These are phyloP conservation scores for Picathartes gymnocephalus DNA, from an alignment of 2,113 vertebrate genomes.

Conservation along the genomic window DNA sequence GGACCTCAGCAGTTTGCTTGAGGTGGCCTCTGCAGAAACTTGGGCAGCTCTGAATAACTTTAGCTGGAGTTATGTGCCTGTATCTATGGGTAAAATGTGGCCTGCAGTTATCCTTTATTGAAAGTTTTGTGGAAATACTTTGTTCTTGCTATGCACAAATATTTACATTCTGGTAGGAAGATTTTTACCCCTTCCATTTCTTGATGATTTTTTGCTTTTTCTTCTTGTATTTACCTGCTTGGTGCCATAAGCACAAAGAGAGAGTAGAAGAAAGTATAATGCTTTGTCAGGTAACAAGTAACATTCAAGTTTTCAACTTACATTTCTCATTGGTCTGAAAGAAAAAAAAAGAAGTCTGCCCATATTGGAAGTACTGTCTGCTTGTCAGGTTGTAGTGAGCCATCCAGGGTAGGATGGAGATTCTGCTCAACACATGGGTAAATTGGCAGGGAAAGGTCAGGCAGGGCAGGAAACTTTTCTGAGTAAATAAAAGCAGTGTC, in stretches of 20 bases:
- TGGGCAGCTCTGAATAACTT: not conserved
- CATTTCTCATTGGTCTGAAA: not conserved
- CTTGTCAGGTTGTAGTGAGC: not conserved
- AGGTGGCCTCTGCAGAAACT: not conserved
- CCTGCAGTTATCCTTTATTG: not conserved
- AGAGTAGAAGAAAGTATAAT: not conserved
- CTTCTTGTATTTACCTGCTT: fast-evolving
- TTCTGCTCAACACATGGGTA: not conserved
- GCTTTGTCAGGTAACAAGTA: not conserved
- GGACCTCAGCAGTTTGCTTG: fast-evolving
- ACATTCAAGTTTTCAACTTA: not conserved
- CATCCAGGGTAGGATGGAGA: not conserved
- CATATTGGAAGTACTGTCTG: not conserved
- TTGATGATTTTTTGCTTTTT: not conserved
- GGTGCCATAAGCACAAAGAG: not conserved
- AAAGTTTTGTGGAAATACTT: conserved; percentile 29
- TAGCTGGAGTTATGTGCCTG: not conserved
- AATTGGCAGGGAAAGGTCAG: not conserved
- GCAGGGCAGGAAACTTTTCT: not conserved
- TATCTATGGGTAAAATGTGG: not conserved
- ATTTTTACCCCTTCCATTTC: not conserved
- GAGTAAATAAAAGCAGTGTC: not conserved
- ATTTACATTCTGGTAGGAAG: conserved; percentile 21
- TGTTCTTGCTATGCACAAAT: not conserved
- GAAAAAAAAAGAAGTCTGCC: not conserved